phyloP scores from a whole-genome alignment of 2,113 vertebrate species.

The Toxotes chatareus region DNA sequence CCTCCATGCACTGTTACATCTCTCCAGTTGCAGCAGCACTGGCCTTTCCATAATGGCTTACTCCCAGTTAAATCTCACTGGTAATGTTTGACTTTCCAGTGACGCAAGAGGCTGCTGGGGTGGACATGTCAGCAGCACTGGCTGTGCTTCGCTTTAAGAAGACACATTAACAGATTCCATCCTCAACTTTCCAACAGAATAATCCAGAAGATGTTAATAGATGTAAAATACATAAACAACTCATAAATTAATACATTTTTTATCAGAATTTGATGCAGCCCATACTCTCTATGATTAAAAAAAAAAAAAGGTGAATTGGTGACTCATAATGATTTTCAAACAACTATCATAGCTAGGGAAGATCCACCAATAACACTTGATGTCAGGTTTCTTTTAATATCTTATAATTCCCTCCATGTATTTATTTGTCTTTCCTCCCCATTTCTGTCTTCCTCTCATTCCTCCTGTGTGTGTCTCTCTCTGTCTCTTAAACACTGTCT shows the following conservation, averaged over 20 bases:
- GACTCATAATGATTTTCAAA: background rate
- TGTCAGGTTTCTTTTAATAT: background rate
- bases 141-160: conserved; percentile 14
- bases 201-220: background rate
- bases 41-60: conserved; percentile 70
- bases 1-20: conserved; percentile 36
- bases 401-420: background rate
- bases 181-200: background rate
- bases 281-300: too few species aligned
- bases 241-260: background rate
- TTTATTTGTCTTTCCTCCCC: background rate
- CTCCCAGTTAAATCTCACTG: conserved; percentile 67
- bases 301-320: background rate
- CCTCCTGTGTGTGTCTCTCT: background rate
- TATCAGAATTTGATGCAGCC: background rate
- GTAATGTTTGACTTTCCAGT: conserved; percentile 69
- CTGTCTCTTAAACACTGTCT: conserved; percentile 8
- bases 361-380: background rate
- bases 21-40: conserved; percentile 23
- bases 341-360: background rate
- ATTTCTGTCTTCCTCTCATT: background rate
- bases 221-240: background rate
- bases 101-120: conserved; percentile 43
- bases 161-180: conserved; percentile 13
- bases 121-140: conserved; percentile 23